Conservation (phyloP, 2,888 invertebrate species). For the Torymus texanus region DNA sequence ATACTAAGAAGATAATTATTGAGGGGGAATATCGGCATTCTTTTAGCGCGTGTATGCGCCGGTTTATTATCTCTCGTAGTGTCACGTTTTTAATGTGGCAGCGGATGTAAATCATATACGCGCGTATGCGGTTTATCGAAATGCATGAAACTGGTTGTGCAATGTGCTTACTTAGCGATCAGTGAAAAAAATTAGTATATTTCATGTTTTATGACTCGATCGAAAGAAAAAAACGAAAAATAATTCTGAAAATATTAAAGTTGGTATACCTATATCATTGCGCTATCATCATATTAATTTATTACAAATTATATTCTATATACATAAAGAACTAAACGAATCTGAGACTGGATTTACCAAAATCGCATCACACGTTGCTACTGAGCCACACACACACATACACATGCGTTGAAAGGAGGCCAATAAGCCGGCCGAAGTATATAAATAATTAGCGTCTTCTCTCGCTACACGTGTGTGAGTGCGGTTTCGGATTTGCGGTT, state of each 20-base stretch:
- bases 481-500: conserved; percentile 64
- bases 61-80: conserved; percentile 15
- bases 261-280: too few species aligned
- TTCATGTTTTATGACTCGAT: neutral
- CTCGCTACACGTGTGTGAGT: conserved; percentile 11
- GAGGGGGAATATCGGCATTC: neutral
- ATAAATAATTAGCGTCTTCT: conserved; percentile 68
- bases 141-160: neutral
- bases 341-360: too few species aligned
- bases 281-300: too few species aligned
- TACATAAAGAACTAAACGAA: too few species aligned
- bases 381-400: conserved; percentile 56
- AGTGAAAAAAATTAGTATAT: neutral
- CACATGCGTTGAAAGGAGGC: conserved; percentile 50
- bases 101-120: conserved; percentile 22
- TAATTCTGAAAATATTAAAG: too few species aligned
- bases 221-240: too few species aligned
- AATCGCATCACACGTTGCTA: too few species aligned
- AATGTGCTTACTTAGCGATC: neutral
- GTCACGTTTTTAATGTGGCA: conserved; percentile 29
- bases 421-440: conserved; percentile 8
- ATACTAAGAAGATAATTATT: conserved; percentile 47
- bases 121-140: neutral
- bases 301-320: too few species aligned
- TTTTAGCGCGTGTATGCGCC: conserved; percentile 5